Evolutionary conservation across 2,113 vertebrate species (phyloP).

Genomic region (Acrocephalus arundinaceus): DNA sequence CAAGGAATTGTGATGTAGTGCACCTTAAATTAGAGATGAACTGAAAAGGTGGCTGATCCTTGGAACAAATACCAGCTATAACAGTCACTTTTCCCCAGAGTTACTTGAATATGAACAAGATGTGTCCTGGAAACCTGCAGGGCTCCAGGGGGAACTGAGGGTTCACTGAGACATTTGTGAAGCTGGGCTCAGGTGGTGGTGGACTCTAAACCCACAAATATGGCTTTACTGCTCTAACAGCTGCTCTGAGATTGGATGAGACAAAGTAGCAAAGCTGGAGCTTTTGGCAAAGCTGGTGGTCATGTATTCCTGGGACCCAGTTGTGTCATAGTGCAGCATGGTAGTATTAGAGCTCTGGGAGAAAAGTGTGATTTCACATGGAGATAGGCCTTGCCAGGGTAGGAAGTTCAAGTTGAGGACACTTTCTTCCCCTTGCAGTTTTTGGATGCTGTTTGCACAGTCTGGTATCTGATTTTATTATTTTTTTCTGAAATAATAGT

Average conservation of each 20-base stretch:
- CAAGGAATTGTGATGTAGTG: neutral
- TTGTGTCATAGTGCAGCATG: neutral
- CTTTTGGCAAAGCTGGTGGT: neutral
- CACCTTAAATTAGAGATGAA: neutral
- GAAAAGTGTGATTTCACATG: neutral
- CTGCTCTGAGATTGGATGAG: neutral
- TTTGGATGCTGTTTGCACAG: constrained; percentile 32
- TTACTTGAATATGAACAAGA: neutral
- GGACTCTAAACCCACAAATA: neutral
- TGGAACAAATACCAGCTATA: neutral
- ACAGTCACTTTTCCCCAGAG: neutral
- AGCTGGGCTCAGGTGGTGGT: neutral
- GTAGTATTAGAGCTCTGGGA: neutral
- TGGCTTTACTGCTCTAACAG: neutral
- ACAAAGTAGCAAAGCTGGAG: neutral
- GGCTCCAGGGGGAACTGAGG: neutral
- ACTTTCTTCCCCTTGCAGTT: constrained; percentile 8
- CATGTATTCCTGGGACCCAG: neutral
- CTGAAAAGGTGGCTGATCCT: accelerated
- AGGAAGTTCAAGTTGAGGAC: constrained; percentile 10
- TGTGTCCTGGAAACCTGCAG: neutral
- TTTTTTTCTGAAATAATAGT: neutral
- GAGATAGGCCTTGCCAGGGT: neutral
- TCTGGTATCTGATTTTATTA: neutral
- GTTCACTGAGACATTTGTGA: neutral